Percentiles rank a stretch among this genome's conserved stretches.
Evolutionary conservation across 2,888 invertebrate genomes (phyloP).

Genomic region (Lottia scabra): DNA sequence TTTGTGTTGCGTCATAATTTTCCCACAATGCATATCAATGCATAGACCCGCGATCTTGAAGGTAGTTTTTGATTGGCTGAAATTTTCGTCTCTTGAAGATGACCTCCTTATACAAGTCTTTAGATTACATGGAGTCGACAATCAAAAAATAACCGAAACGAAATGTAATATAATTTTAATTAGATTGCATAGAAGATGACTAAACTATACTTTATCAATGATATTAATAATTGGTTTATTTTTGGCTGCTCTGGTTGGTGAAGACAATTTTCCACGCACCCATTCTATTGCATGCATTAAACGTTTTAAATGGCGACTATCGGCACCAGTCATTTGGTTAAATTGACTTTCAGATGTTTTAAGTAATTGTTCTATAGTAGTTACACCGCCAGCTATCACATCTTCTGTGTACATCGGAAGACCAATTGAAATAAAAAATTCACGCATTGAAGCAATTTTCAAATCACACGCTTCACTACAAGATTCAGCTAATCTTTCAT

Average conservation of each 20-base stretch:
- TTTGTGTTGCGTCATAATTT: too few relatives aligned
- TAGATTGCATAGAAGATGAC: too few relatives aligned
- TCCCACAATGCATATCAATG: too few relatives aligned
- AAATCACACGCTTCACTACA: conserved; percentile 63
- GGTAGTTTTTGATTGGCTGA: too few relatives aligned
- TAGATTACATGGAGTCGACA: too few relatives aligned
- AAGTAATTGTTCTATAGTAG: conserved; percentile 54
- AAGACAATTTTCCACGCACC: conserved; percentile 52
- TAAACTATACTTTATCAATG: not conserved
- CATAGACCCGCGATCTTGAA: too few relatives aligned
- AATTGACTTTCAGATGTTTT: conserved; percentile 52
- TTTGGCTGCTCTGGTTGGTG: conserved; percentile 29
- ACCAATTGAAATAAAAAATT: conserved; percentile 66
- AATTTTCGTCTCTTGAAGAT: too few relatives aligned
- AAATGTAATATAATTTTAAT: too few relatives aligned
- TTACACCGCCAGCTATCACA: conserved; percentile 36
- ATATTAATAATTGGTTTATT: conserved; percentile 3
- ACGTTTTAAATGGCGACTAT: conserved; percentile 57
- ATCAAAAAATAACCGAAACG: too few relatives aligned
- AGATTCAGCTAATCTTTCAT: conserved; percentile 62
- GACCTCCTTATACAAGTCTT: too few relatives aligned
- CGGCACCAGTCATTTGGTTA: conserved; percentile 50
- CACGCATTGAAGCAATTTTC: conserved; percentile 61
- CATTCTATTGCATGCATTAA: conserved; percentile 62
- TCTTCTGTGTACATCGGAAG: conserved; percentile 65